Base-by-base conservation (phyloP, 37 sponge, comb jelly and placozoan genomes). In the Hormiphora californensis region DNA sequence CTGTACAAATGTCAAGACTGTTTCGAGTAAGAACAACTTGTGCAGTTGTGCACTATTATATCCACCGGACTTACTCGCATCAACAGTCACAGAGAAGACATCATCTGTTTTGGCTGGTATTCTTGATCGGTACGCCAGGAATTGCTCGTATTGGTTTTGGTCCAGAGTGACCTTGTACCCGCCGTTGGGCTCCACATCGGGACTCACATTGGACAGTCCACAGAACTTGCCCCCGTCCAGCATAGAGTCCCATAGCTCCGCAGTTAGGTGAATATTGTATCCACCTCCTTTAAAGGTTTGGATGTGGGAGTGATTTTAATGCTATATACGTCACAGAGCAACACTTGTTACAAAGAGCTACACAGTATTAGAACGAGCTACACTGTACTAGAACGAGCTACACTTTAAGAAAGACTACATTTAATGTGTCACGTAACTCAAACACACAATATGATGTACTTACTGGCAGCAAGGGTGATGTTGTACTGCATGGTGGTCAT, bases 401-500 rank as follows among this genome's bases (percentile, higher is more conserved):
- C n/a, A n/a, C n/a, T n/a, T n/a, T n/a, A n/a, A n/a, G n/a, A n/a
- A n/a, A n/a, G n/a, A n/a, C n/a, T n/a, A n/a, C n/a, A n/a, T n/a
- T n/a, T n/a, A n/a, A n/a, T n/a, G n/a, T n/a, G n/a, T n/a, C n/a
- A n/a, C n/a, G n/a, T n/a, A n/a, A n/a, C n/a, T n/a, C n/a, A n/a
- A n/a, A n/a, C n/a, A n/a, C n/a, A n/a, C n/a, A n/a, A n/a, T n/a
- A n/a, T n/a, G n/a, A n/a, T n/a, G n/a, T n/a, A 7, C 46, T 28
- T 73, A 73, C 81, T 46, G n/a, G 41, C 41, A 41, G 81, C 41
- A 5, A 73, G 40, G 44, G 81, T 32, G 25, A 33, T 40, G 46
- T 73, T 73, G 25, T 73, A 73, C 38, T 73, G 81, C 46, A 73
- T 39, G 27, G 81, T 43, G 46, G 81, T 73, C 17, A 73, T 27